Percentiles rank a stretch among this genome's conserved stretches.
phyloP scores from a whole-genome alignment of 2,888 invertebrate genomes.

The Tetragonisca angustula region DNA sequence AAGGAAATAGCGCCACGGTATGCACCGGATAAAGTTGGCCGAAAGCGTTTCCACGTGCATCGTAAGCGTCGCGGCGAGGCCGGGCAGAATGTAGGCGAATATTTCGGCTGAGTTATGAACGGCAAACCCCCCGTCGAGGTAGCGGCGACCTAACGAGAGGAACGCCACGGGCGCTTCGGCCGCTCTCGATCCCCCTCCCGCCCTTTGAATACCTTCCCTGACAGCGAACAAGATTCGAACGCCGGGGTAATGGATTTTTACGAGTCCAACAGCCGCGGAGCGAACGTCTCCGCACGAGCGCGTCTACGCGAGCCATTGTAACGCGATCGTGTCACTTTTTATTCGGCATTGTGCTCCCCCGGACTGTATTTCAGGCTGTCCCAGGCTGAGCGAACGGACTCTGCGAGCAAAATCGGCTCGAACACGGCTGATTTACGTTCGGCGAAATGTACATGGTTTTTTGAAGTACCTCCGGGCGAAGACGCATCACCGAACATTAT shows the following conservation, averaged over 20 bases:
- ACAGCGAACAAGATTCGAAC: conserved; percentile 67
- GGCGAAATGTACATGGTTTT: neutral
- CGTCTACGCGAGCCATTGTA: conserved; percentile 46
- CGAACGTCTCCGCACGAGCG: conserved; percentile 22
- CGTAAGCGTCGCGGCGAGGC: conserved; percentile 31
- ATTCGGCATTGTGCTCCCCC: conserved; percentile 45
- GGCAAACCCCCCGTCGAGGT: conserved; percentile 59
- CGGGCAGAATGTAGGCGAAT: conserved; percentile 80
- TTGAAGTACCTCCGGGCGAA: neutral
- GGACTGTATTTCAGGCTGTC: conserved; percentile 47
- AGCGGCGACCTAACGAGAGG: conserved; percentile 62
- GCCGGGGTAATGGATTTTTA: conserved; percentile 67
- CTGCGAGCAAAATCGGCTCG: neutral
- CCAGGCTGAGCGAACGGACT: neutral
- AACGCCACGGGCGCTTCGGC: conserved; percentile 62
- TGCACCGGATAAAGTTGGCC: conserved; percentile 74
- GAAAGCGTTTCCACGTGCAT: conserved; percentile 33
- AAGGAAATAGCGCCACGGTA: neutral
- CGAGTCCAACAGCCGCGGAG: conserved; percentile 49
- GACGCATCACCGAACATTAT: neutral
- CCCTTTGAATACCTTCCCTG: conserved; percentile 54
- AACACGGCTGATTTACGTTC: conserved; percentile 15
- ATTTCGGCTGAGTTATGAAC: conserved; percentile 80
- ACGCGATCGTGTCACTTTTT: conserved; percentile 52
- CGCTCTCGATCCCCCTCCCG: conserved; percentile 60